Conservation (phyloP, 2,797 vertebrate genomes). For the Odontamblyopus rebecca region DNA sequence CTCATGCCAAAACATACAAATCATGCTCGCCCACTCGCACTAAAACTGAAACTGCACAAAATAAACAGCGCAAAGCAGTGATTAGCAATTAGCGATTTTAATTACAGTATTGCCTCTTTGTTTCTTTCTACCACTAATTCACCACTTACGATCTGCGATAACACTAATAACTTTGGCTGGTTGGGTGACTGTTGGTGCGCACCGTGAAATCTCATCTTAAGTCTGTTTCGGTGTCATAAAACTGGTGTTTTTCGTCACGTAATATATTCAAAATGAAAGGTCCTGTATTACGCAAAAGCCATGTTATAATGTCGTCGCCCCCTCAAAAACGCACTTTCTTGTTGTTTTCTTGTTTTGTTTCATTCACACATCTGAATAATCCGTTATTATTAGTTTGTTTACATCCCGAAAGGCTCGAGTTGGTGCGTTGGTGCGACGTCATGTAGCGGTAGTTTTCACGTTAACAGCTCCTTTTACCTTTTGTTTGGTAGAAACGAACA, state of each 20-base stretch:
- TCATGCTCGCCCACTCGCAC: conserved; percentile 13
- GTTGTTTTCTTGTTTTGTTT: too few relatives aligned
- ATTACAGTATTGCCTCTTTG: conserved; percentile 66
- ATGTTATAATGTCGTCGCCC: too few relatives aligned
- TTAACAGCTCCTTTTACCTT: too few relatives aligned
- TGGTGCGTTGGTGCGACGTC: too few relatives aligned
- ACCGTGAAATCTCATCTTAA: conserved; percentile 21
- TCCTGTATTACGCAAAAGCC: too few relatives aligned
- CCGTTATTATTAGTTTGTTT: too few relatives aligned
- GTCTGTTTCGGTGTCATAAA: conserved; percentile 34
- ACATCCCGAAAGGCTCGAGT: too few relatives aligned
- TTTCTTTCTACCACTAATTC: conserved; percentile 65
- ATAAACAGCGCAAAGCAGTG: conserved; percentile 57
- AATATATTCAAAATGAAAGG: conserved; percentile 37
- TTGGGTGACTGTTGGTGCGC: conserved; percentile 32
- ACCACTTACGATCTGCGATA: conserved; percentile 62
- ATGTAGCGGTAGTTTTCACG: too few relatives aligned
- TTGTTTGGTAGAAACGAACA: too few relatives aligned
- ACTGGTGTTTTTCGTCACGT: conserved; percentile 21
- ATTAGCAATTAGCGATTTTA: conserved; percentile 70
- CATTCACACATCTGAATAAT: too few relatives aligned
- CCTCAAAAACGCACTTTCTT: too few relatives aligned
- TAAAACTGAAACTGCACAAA: conserved; percentile 60
- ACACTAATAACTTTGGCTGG: conserved; percentile 61
- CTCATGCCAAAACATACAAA: conserved; percentile 21